Evolutionary conservation across 2,113 vertebrate genomes (phyloP), one percentile per base, ranked within the genome.

Genomic region (Syngnathus floridae): DNA sequence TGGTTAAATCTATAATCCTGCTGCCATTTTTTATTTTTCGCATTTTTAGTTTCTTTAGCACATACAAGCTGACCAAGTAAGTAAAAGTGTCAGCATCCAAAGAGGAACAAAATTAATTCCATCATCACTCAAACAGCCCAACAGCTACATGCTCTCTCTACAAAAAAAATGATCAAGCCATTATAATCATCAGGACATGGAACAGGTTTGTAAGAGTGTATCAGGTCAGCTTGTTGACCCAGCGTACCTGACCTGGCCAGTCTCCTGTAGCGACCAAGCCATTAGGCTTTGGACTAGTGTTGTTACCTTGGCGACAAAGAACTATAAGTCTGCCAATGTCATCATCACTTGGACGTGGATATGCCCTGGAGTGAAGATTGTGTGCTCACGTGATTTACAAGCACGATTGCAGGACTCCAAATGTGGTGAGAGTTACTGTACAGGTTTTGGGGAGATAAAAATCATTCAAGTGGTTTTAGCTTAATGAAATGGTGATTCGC

Each of bases 241-340:
- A 43, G 38, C 40, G 12, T 62, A 43, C 43, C 60, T 14, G 55
- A 71, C 56, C 48, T 51, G 45, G 19, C 48, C 71, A 66, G 63
- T 81, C 76, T 77, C 76, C 60, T 21, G 22, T 60, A 49, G 78
- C 31, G 54, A 74, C 21, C 0, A 0, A 38, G 46, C 60, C 54
- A 37, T 71, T 74, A 86, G 69, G 59, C 37, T 17, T 78, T 67
- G 77, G 71, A 70, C 71, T 5, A n/a, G 46, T 64, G 65, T 61
- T 3, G 81, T 84, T 81, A 64, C 84, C 78, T 71, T 79, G 77
- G 82, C 67, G 72, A 88, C 74, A 52, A 49, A 48, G 40, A 21
- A 74, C 75, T 57, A 4, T 78, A 70, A 81, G 69, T 59, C 66
- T 62, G 52, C 38, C 36, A 62, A 58, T 66, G 43, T 43, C 43